Base-by-base conservation (phyloP, 2,888 invertebrate species). In the Hypena proboscidalis region DNA sequence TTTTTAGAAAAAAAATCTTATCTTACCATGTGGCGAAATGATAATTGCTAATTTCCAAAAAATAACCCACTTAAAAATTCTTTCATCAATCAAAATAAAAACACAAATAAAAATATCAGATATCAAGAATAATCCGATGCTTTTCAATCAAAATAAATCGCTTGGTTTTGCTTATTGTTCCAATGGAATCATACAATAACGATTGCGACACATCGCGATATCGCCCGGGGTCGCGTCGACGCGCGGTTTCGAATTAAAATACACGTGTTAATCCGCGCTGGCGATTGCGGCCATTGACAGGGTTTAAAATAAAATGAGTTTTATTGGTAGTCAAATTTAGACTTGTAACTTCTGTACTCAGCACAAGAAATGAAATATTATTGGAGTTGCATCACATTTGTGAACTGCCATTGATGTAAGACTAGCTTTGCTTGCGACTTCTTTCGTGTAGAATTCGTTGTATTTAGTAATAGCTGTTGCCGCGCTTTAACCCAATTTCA, bases 181-280 rank as follows among this genome's bases (percentile, higher is more conserved):
- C 42, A 62, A 59, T 59, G 40, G 58, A 59, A 59, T 58, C 22
- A 33, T 7, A 10, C 37, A 53, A 58, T 37, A 52, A 62, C 48
- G 49, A 49, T 37, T 5, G 37, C 13, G 14, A 25, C 35, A 34
- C 37, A 61, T 50, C 43, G 33, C 32, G 37, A 41, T 32, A 14
- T 27, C 32, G 33, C 46, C 20, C 26, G 26, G 27, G 45, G 23
- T 42, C 25, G 22, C 36, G 44, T 26, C 38, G 41, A 50, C 53
- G 35, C 11, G 22, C 35, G 17, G 57, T 51, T 29, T 33, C 29
- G 39, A 45, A 64, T 61, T 56, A 59, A 61, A 63, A 58, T 55
- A 61, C 47, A 62, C 42, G 41, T 54, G 46, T 46, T 58, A 58
- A 65, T 58, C 61, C 46, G 22, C 6, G 14, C 38, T 31, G 30